Evolutionary conservation across 2,797 vertebrate species (phyloP).

Genomic region (Setipinna tenuifilis): DNA sequence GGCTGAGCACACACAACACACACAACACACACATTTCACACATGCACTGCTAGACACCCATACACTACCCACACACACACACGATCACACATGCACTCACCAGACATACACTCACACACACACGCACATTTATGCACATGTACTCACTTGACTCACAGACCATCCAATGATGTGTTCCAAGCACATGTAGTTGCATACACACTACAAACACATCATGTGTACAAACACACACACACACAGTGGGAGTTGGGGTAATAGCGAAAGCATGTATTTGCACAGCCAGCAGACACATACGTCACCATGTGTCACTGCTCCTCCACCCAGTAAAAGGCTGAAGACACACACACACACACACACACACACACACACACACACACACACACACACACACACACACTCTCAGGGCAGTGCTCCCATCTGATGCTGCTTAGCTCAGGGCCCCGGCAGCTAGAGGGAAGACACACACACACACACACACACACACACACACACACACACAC

Average conservation of each 20-base stretch:
- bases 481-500: too few relatives aligned
- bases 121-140: too few relatives aligned
- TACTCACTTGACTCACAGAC: too few relatives aligned
- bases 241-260: not conserved
- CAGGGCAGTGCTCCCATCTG: not conserved
- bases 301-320: not conserved
- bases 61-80: not conserved
- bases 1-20: not conserved
- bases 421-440: not conserved
- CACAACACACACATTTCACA: not conserved
- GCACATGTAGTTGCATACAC: too few relatives aligned
- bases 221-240: too few relatives aligned
- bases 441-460: not conserved
- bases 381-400: too few relatives aligned
- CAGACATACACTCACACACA: not conserved
- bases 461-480: too few relatives aligned
- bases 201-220: too few relatives aligned
- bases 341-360: too few relatives aligned
- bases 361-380: too few relatives aligned
- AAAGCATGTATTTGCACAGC: not conserved
- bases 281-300: not conserved
- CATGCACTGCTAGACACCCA: not conserved
- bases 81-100: constrained; percentile 24
- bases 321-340: not conserved
- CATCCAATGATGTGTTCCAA: too few relatives aligned